These are phyloP conservation scores for Phortica okadai DNA, from an alignment of 2,888 invertebrate genomes.

Conservation along the genomic window DNA sequence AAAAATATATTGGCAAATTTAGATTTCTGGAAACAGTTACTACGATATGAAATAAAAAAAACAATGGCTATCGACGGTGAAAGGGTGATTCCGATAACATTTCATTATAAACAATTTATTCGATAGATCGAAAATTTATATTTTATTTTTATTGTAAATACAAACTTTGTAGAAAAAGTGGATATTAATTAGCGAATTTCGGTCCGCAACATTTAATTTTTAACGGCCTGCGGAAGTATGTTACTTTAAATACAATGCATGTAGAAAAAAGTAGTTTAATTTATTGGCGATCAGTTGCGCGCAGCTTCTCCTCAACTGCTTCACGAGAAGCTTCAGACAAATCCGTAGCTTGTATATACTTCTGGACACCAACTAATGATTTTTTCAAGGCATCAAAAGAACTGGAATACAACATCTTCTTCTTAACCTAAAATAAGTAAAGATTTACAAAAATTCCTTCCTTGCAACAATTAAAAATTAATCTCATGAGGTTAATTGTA, in stretches of 20 bases:
- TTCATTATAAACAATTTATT: too few relatives aligned
- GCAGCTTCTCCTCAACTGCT: constrained; percentile 94
- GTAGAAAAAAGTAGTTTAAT: constrained; percentile 52
- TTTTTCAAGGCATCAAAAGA: constrained; percentile 99
- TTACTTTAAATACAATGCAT: constrained; percentile 67
- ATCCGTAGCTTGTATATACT: constrained; percentile 98
- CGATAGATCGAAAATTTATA: constrained; percentile 35
- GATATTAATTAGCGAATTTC: constrained; percentile 67
- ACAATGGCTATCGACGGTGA: too few relatives aligned
- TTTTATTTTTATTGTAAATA: constrained; percentile 72
- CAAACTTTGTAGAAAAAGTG: constrained; percentile 71
- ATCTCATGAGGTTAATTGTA: constrained; percentile 63
- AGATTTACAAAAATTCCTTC: constrained; percentile 9
- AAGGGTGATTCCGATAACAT: too few relatives aligned
- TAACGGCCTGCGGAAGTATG: constrained; percentile 58
- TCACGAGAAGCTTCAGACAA: constrained; percentile 95
- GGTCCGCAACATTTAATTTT: constrained; percentile 54
- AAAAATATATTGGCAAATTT: too few relatives aligned
- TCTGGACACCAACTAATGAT: constrained; percentile 96
- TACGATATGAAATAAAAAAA: too few relatives aligned
- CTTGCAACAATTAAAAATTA: not conserved
- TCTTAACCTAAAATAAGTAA: constrained; percentile 79
- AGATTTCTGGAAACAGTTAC: too few relatives aligned
- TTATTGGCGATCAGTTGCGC: constrained; percentile 95
- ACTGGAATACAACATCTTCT: constrained; percentile 93